Evolutionary conservation across 2,797 vertebrate species (phyloP).

Genomic region (Gymnoscopelus braueri): DNA sequence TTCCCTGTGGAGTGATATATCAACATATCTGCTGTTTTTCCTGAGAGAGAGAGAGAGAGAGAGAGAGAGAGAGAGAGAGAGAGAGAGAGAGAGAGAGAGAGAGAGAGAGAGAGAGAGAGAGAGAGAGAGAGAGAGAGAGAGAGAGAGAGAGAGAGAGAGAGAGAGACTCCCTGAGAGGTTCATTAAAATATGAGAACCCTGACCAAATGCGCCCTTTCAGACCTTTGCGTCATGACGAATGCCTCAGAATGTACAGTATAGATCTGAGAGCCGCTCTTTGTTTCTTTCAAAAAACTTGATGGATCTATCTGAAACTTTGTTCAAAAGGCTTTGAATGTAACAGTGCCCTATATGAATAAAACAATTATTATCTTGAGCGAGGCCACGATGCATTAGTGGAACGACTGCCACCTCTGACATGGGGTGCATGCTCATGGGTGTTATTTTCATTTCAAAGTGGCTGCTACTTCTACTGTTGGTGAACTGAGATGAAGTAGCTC

Average conservation of each 20-base stretch:
- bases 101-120: conserved; percentile 8
- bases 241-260: conserved; percentile 50
- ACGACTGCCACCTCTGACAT: no score
- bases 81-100: neutral
- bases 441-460: no score
- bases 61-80: conserved; percentile 5
- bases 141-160: neutral
- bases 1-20: conserved; percentile 61
- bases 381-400: no score
- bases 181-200: conserved; percentile 62
- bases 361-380: no score
- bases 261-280: conserved; percentile 46
- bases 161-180: conserved; percentile 62
- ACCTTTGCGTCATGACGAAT: conserved; percentile 66
- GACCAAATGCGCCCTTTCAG: conserved; percentile 55
- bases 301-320: no score
- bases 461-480: no score
- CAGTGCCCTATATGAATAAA: no score
- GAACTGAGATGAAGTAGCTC: no score
- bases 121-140: conserved; percentile 12
- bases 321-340: no score
- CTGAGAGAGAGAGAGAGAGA: conserved; percentile 22
- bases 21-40: conserved; percentile 62
- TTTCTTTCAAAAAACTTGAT: conserved; percentile 35
- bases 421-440: no score